A percentile compares a stretch with the other conserved stretches of the same genome.
Conservation (phyloP, 2,113 vertebrate genomes). For the Scolopax mira region DNA sequence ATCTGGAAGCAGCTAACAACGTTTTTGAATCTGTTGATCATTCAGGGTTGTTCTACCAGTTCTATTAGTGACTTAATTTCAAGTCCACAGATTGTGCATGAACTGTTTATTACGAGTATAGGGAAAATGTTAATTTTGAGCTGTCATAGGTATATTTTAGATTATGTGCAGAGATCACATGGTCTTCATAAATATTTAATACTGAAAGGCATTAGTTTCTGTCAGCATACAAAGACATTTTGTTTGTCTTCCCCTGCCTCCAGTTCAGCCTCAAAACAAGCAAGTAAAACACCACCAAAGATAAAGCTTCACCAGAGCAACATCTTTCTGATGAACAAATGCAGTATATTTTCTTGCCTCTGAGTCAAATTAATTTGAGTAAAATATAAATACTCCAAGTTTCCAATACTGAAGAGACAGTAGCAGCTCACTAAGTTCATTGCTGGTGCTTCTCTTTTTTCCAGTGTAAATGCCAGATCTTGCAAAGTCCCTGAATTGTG, state of each 20-base stretch:
- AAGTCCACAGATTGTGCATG: background rate
- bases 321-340: background rate
- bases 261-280: background rate
- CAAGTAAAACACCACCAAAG: background rate
- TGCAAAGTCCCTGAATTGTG: background rate
- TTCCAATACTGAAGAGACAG: background rate
- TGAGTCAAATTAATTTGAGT: background rate
- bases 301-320: background rate
- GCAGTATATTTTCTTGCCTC: background rate
- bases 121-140: constrained; percentile 20
- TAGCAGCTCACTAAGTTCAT: background rate
- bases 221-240: background rate
- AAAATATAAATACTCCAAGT: background rate
- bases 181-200: background rate
- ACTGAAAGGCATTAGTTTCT: background rate
- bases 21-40: background rate
- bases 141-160: background rate
- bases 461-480: background rate
- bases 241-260: background rate
- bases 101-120: background rate
- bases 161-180: background rate
- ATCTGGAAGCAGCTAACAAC: background rate
- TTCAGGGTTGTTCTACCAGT: background rate
- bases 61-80: background rate
- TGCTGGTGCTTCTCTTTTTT: background rate